Percentiles rank a stretch among this genome's conserved stretches.
phyloP scores from a whole-genome alignment of 2,797 vertebrate species.

The Delichon dasypus region DNA sequence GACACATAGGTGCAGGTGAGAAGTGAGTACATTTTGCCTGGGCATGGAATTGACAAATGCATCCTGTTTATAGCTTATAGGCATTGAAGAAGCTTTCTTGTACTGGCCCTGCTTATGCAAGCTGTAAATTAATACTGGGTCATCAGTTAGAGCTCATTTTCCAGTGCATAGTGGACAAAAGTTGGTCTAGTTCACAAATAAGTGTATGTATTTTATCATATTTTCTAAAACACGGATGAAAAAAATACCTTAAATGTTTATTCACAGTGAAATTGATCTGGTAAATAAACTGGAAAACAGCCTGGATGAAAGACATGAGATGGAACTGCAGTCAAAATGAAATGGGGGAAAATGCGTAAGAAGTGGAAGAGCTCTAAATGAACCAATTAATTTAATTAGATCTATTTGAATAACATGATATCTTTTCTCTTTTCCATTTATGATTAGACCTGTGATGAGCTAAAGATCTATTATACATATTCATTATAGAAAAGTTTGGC shows the following conservation, averaged over 20 bases:
- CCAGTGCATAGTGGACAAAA: not conserved
- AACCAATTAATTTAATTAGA: slow-evolving; percentile 16
- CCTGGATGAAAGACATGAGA: not conserved
- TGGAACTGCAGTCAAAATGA: not conserved
- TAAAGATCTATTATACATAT: not conserved
- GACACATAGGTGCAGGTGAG: not conserved
- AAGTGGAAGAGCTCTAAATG: not conserved
- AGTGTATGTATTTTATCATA: not conserved
- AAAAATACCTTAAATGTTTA: not conserved
- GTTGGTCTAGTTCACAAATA: not conserved
- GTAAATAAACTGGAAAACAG: not conserved
- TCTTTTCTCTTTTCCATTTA: slow-evolving; percentile 9
- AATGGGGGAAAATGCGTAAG: not conserved
- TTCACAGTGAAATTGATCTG: not conserved
- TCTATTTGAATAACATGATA: not conserved
- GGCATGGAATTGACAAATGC: not conserved
- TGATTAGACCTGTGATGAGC: not conserved
- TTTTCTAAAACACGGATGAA: not conserved
- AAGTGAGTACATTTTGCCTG: not conserved
- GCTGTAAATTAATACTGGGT: not conserved
- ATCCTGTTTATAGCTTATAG: not conserved
- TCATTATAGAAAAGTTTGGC: not conserved
- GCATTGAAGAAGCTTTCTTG: not conserved
- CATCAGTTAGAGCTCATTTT: not conserved
- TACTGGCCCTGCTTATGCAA: not conserved